Base-by-base conservation (phyloP, 2,888 invertebrate species). In the Dermolepida albohirtum region DNA sequence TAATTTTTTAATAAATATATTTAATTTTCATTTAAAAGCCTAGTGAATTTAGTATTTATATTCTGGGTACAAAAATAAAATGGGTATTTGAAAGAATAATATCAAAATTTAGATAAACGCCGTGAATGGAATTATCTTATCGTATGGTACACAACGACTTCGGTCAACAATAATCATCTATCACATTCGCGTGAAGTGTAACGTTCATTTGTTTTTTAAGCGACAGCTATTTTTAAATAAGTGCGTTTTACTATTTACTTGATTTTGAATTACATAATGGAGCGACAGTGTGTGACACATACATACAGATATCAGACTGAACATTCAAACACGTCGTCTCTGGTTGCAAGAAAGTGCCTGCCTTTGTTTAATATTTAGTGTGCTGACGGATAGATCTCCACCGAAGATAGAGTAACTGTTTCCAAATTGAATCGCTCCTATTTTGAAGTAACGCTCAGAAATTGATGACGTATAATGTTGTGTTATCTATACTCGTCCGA, bases 181-280 rank as follows among this genome's bases (percentile, higher is more conserved):
- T 57, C 57, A 57, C 57, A 27, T 57, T 57, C 22, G 44, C 39
- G 57, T 57, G 57, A 57, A 57, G 57, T 22, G 43, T 43, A 57
- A 43, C 52, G 43, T 43, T 10, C 57, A 29, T 57, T 57, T 57
- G 57, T 57, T 57, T 57, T 57, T 57, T 43, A 43, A 57, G 43
- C 57, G 57, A 41, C 7, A n/a, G 22, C 57, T 57, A 57, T 57
- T 57, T 55, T 57, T 57, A 57, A 44, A 44, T 44, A 43, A 57
- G 43, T 43, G 27, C 57, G 22, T 57, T 27, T 43, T 43, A 57
- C 57, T 57, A 43, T 57, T 57, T 57, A 27, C 43, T 27, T 29
- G 17, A 27, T 57, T 43, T 57, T 57, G 43, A 57, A 57, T 57
- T 57, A 57, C 57, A 43, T 57, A 57, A 57, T 57, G 27, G 57